A percentile compares a stretch with the other conserved stretches of the same genome.
These are phyloP conservation scores for Nipponacmea schrenckii DNA, from an alignment of 2,888 invertebrate genomes.

Conservation along the genomic window DNA sequence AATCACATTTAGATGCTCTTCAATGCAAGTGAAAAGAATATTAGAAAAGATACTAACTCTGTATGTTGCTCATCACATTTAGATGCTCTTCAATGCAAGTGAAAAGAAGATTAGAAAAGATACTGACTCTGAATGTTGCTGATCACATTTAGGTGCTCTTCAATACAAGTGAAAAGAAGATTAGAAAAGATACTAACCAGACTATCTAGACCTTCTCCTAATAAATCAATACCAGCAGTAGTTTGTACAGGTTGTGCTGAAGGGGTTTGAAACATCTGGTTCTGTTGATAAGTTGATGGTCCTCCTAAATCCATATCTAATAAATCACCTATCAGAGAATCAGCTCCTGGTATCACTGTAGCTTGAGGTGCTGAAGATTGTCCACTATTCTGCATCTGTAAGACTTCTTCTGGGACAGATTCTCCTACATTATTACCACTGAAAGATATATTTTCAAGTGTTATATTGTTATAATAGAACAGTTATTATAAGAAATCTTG, in stretches of 20 bases:
- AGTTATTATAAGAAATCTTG: background rate
- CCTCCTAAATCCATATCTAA: constrained; percentile 93
- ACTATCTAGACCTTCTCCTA: constrained; percentile 88
- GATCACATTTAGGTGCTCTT: too few relatives aligned
- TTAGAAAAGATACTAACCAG: constrained; percentile 72
- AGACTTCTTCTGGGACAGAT: constrained; percentile 18
- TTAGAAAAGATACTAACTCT: too few relatives aligned
- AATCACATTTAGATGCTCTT: too few relatives aligned
- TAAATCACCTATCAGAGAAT: constrained; percentile 95
- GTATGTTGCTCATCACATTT: too few relatives aligned
- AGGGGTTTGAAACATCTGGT: constrained; percentile 58
- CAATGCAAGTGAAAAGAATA: too few relatives aligned
- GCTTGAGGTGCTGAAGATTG: constrained; percentile 63
- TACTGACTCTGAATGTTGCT: too few relatives aligned
- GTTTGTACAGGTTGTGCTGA: constrained; percentile 52
- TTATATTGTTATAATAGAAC: too few relatives aligned
- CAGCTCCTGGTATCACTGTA: constrained; percentile 80
- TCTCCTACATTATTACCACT: constrained; percentile 37
- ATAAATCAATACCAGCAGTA: constrained; percentile 79
- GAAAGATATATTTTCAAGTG: background rate
- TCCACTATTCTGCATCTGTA: constrained; percentile 30
- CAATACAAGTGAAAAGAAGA: too few relatives aligned
- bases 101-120: too few relatives aligned
- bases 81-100: too few relatives aligned
- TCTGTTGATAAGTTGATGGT: constrained; percentile 63